Base-by-base conservation (phyloP, 2,888 invertebrate species). In the Dione juno region DNA sequence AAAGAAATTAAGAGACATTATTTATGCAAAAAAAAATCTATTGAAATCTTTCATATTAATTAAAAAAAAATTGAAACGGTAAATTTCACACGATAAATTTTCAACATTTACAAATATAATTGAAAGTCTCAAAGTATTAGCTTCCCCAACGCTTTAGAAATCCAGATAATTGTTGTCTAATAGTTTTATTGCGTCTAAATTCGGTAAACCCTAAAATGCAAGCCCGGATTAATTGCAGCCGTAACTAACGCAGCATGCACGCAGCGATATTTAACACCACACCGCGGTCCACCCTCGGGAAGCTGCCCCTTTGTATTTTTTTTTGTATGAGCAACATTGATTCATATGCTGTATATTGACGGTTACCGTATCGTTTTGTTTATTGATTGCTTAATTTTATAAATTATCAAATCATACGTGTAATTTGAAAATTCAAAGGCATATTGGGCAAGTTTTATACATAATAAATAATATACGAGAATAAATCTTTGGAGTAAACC, bases 241-340 rank as follows among this genome's bases (percentile, higher is more conserved):
- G 87, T 88, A 86, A 87, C 90, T 86, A 89, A 89, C 83, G 77
- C 84, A 81, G 83, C 82, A 83, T 80, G 83, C 89, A 87, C 87
- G 87, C 85, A 84, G 79, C 81, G 80, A 81, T 84, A 79, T 88
- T 88, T 88, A 87, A 84, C 83, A 80, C 82, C 48, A 84, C 83
- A 80, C 82, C 48, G 67, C 80, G 80, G 83, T 75, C 74, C 84
- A 85, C 89, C 88, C 89, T 88, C 84, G 58, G n/a, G 50, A 59
- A 57, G 79, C 81, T 82, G 78, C 75, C 67, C 66, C 53, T 73
- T 71, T 69, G 58, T 43, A 50, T 67, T 58, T 69, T 70, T 71
- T 71, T 69, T 54, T 61, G 41, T 58, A 63, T 11, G n/a, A 5
- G 40, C 58, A 19, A 52, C 66, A 69, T 69, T 48, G 45, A 64